A percentile compares a stretch with the other conserved stretches of the same genome.
phyloP scores from a whole-genome alignment of 2,888 invertebrate species.

The Beris morrisii region DNA sequence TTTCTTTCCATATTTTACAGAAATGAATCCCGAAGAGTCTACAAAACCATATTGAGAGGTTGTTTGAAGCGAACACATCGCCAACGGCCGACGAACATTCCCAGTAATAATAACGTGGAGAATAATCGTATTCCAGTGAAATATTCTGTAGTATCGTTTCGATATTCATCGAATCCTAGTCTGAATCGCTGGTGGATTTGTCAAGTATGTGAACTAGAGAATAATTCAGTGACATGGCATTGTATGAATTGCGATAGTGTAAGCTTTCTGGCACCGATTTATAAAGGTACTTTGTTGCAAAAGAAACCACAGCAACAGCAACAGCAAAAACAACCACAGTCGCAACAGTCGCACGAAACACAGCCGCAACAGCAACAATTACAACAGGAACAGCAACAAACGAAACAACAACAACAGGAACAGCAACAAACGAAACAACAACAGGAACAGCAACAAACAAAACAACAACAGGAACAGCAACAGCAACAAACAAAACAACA shows the following conservation, averaged over 20 bases:
- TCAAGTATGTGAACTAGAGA: conserved; percentile 53
- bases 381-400: conserved; percentile 4
- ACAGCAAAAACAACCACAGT: conserved; percentile 38
- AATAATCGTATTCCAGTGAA: conserved; percentile 21
- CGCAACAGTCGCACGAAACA: neutral
- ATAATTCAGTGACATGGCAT: conserved; percentile 57
- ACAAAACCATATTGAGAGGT: conserved; percentile 54
- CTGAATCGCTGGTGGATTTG: conserved; percentile 57
- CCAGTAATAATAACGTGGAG: conserved; percentile 13
- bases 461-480: conserved; percentile 17
- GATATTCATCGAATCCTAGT: conserved; percentile 56
- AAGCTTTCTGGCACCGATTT: conserved; percentile 56
- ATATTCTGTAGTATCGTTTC: conserved; percentile 47
- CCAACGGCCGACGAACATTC: conserved; percentile 42
- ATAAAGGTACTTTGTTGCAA: conserved; percentile 52
- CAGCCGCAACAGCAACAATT: conserved; percentile 9
- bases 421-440: neutral
- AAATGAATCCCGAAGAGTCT: conserved; percentile 53
- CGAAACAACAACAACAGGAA: neutral
- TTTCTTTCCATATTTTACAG: conserved; percentile 44
- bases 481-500: neutral
- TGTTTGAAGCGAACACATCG: conserved; percentile 53
- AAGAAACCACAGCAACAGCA: conserved; percentile 41
- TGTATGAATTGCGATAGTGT: conserved; percentile 56
- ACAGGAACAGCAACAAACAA: neutral